Evolutionary conservation across 1,140 invertebrate species (phyloP), one percentile per base, ranked within the genome.

Genomic region (Aphidius gifuensis): DNA sequence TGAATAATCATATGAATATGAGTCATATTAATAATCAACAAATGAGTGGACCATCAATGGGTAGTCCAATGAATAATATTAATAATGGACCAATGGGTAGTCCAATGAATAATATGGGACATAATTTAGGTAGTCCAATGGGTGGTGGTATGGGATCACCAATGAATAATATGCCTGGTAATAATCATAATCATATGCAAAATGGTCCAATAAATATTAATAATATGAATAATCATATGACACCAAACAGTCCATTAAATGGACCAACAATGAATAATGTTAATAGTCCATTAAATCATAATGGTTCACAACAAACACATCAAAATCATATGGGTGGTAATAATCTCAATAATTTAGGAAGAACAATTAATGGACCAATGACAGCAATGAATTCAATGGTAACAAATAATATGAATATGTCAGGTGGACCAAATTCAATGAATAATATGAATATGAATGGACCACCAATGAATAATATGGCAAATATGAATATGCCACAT

Each of bases 11-110:
- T 44, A 89, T 90, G 86, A 88, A 87, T 74, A 87, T 88, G 65
- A 83, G 87, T 76, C 86, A 88, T 61, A 88, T 88, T 85, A 86
- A 87, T 45, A 82, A 81, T 62, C 87, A 87, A 59, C 88, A 86
- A 63, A 86, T 89, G 83, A 85, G 85, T 60, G 86, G 85, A 40
- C 86, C 85, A 39, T 83, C 87, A 32, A 89, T 90, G 83, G 87
- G 86, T 42, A 90, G 88, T 73, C 88, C 88, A 3, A 86, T 90
- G 82, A 89, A 78, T 64, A 83, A 80, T 66, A 87, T 87, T 82
- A 84, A 83, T 63, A 86, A 85, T 59, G 86, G 85, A 55, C 86
- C 86, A 4, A 88, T 88, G 83, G 85, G 86, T 6, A 82, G 78
- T 70, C 81, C 80, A 3, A 82, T 83, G 74, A 82, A 81, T 62